These are phyloP conservation scores for Otus sunia DNA, from an alignment of 2,113 vertebrate genomes.

Conservation along the genomic window DNA sequence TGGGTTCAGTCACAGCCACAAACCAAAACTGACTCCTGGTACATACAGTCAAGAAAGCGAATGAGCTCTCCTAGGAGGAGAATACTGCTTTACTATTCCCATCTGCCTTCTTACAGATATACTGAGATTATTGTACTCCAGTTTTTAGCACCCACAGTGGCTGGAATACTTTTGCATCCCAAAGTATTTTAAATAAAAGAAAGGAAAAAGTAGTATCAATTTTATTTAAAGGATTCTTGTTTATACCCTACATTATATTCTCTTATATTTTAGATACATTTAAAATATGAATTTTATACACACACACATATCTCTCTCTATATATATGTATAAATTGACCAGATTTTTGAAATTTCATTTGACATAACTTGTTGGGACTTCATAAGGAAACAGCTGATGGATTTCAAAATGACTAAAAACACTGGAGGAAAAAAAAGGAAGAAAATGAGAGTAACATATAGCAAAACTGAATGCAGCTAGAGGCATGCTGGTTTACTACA, in stretches of 20 bases:
- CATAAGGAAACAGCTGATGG: background rate
- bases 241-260: background rate
- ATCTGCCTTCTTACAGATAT: background rate
- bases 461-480: background rate
- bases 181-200: background rate
- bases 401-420: background rate
- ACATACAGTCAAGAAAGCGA: background rate
- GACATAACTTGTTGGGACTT: background rate
- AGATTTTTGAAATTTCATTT: background rate
- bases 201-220: background rate
- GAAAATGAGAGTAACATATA: background rate
- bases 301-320: too few species aligned
- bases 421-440: fast-evolving
- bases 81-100: background rate
- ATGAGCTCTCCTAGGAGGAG: background rate
- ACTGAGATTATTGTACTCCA: background rate
- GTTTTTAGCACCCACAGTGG: background rate
- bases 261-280: background rate
- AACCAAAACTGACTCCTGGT: background rate
- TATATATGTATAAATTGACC: background rate
- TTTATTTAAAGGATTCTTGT: background rate
- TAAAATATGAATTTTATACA: background rate
- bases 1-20: background rate
- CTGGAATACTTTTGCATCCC: background rate
- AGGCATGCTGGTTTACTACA: background rate